phyloP scores from a whole-genome alignment of 2,888 invertebrate species.

The Molanna angustata region DNA sequence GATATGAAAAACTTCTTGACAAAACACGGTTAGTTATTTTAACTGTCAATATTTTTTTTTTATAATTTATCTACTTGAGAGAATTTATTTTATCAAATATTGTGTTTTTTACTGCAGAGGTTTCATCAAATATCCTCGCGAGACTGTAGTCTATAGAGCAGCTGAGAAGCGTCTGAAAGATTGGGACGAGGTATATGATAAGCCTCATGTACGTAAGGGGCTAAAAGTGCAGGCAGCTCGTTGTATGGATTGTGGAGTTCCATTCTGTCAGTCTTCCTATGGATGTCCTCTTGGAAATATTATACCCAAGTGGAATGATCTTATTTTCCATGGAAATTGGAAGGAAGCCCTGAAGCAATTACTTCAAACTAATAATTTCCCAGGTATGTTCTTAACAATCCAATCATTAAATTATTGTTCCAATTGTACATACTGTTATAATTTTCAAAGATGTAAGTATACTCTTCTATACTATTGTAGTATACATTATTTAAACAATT shows the following conservation, averaged over 20 bases:
- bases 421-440: too few relatives aligned
- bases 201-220: slow-evolving; percentile 81
- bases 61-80: neutral
- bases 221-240: slow-evolving; percentile 87
- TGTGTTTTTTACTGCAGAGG: slow-evolving; percentile 59
- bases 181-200: slow-evolving; percentile 97
- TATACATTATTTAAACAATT: too few relatives aligned
- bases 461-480: too few relatives aligned
- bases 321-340: slow-evolving; percentile 94
- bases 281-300: slow-evolving; percentile 98
- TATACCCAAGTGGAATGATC: slow-evolving; percentile 98
- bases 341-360: slow-evolving; percentile 88
- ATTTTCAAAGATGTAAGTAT: too few relatives aligned
- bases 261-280: slow-evolving; percentile 91
- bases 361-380: slow-evolving; percentile 98
- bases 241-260: slow-evolving; percentile 99
- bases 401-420: too few relatives aligned
- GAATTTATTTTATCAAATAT: neutral
- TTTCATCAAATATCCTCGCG: slow-evolving; percentile 94
- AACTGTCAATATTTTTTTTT: neutral
- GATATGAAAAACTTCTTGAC: slow-evolving; percentile 77
- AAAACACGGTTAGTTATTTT: slow-evolving; percentile 59
- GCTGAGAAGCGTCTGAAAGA: slow-evolving; percentile 84
- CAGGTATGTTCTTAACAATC: slow-evolving; percentile 60
- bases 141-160: slow-evolving; percentile 81